These are phyloP conservation scores for Hyperoplus lanceolatus DNA, from an alignment of 2,797 vertebrate genomes.

Conservation along the genomic window DNA sequence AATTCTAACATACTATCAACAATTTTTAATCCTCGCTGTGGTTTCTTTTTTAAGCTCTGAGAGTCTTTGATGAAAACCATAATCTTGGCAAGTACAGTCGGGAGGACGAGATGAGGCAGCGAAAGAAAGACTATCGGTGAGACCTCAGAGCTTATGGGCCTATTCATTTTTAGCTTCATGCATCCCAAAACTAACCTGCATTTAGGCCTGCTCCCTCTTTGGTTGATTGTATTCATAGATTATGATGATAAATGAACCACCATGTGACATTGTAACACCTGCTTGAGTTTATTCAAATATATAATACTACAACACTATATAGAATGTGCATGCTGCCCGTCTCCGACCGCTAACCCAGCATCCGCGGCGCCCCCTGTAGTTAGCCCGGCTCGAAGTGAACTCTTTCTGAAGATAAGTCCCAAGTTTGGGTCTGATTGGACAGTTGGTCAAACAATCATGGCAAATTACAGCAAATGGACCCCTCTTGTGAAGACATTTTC, in stretches of 20 bases:
- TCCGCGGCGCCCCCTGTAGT: too few relatives aligned
- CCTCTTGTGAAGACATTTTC: too few relatives aligned
- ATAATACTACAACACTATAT: not conserved
- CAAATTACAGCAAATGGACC: too few relatives aligned
- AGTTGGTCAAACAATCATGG: too few relatives aligned
- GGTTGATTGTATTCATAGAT: not conserved
- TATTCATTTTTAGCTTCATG: not conserved
- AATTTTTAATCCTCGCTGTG: not conserved
- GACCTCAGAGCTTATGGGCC: not conserved
- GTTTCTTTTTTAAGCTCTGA: slow-evolving; percentile 55
- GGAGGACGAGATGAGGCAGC: slow-evolving; percentile 46
- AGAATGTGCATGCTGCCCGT: too few relatives aligned
- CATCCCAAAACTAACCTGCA: not conserved
- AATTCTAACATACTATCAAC: not conserved
- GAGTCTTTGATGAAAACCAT: slow-evolving; percentile 57
- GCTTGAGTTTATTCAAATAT: not conserved
- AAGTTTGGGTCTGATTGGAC: too few relatives aligned
- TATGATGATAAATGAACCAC: not conserved
- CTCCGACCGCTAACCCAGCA: too few relatives aligned
- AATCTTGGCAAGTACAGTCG: slow-evolving; percentile 48
- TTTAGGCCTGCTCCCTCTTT: not conserved
- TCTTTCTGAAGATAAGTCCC: too few relatives aligned
- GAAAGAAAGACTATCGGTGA: slow-evolving; percentile 63
- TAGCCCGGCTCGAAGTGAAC: too few relatives aligned
- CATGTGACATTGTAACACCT: not conserved